Percentiles rank a stretch among this genome's conserved stretches.
These are phyloP conservation scores for Prunella strophiata DNA, from an alignment of 2,797 vertebrate genomes.

Conservation along the genomic window DNA sequence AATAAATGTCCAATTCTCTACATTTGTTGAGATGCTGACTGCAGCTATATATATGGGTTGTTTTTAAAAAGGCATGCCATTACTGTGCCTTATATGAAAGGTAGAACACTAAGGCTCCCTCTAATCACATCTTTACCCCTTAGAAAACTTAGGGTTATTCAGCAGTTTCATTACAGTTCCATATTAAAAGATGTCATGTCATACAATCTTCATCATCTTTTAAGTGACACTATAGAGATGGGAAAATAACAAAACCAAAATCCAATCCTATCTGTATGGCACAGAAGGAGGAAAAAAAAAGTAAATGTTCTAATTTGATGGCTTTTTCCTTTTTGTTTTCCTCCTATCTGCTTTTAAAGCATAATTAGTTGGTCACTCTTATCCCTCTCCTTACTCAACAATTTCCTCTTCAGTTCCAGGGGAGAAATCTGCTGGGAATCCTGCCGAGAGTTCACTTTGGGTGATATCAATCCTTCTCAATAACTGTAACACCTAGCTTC, in stretches of 20 bases:
- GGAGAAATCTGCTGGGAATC: not conserved
- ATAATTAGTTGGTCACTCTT: not conserved
- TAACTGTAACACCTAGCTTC: not conserved
- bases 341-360: not conserved
- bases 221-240: not conserved
- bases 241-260: not conserved
- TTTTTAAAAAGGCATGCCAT: not conserved
- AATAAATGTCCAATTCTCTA: not conserved
- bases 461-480: not conserved
- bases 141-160: not conserved
- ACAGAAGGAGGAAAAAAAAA: not conserved
- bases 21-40: not conserved
- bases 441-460: not conserved
- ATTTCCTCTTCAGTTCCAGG: not conserved
- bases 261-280: not conserved
- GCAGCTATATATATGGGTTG: not conserved
- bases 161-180: not conserved
- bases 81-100: not conserved
- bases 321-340: not conserved
- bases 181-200: not conserved
- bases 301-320: not conserved
- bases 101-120: not conserved
- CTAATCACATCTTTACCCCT: not conserved
- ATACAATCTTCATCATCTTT: accelerated
- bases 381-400: not conserved